Conservation (phyloP, 2,888 invertebrate genomes). For the Stegana nigrithorax region DNA sequence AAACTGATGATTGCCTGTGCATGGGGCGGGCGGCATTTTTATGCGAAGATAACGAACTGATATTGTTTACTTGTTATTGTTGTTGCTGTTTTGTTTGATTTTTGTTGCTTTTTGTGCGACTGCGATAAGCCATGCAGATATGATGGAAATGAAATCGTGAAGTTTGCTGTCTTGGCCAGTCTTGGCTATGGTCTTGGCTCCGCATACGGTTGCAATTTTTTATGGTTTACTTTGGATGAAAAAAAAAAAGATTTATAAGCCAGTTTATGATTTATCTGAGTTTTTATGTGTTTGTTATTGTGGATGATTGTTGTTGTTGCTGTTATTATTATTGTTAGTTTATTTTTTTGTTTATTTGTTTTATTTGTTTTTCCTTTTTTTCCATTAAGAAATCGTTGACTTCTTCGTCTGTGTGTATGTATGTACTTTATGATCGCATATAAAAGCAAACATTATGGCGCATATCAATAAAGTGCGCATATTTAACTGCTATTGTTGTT, state of each 20-base stretch:
- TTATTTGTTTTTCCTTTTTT: slow-evolving; percentile 40
- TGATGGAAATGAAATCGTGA: too few relatives aligned
- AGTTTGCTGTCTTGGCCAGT: too few relatives aligned
- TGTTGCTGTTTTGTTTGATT: slow-evolving; percentile 30
- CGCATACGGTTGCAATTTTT: too few relatives aligned
- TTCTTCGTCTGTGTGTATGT: slow-evolving; percentile 29
- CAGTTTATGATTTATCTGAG: too few relatives aligned
- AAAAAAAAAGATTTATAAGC: too few relatives aligned
- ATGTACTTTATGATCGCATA: slow-evolving; percentile 47
- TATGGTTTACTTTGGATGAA: too few relatives aligned
- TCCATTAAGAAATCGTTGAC: slow-evolving; percentile 58
- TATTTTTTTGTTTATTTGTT: background rate
- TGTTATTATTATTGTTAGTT: slow-evolving; percentile 21
- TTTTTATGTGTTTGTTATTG: slow-evolving; percentile 35
- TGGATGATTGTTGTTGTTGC: slow-evolving; percentile 48
- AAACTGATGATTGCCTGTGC: too few relatives aligned
- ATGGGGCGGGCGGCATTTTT: background rate
- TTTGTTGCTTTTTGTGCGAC: slow-evolving; percentile 30
- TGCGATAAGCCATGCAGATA: too few relatives aligned
- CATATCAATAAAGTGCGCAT: slow-evolving; percentile 41
- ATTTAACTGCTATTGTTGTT: background rate
- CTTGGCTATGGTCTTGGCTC: too few relatives aligned
- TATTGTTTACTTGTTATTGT: slow-evolving; percentile 12
- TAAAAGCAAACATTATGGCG: slow-evolving; percentile 48
- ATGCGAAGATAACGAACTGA: background rate